Evolutionary conservation across 2,888 invertebrate species (phyloP).

Genomic region (Ophioninae sp.): DNA sequence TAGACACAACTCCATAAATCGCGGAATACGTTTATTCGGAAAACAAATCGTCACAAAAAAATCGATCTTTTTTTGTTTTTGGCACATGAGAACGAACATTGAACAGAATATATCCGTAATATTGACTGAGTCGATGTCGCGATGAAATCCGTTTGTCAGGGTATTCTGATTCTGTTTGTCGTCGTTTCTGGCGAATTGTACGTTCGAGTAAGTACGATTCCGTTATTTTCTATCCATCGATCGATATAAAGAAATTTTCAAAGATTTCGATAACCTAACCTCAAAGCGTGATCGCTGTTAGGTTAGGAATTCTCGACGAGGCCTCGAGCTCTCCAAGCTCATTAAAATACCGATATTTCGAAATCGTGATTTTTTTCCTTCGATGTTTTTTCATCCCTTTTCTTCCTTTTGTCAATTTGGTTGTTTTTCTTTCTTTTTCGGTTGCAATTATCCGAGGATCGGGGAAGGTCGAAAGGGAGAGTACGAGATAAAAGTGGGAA

Average conservation of each 20-base stretch:
- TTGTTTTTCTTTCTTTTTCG: constrained; percentile 70
- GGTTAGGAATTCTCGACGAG: constrained; percentile 34
- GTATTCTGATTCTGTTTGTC: constrained; percentile 13
- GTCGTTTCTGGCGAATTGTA: constrained; percentile 22
- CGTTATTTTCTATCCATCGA: not conserved
- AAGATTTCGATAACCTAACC: not conserved
- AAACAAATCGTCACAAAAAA: not conserved
- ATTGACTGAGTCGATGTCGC: not conserved
- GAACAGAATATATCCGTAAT: not conserved
- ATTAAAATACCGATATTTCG: constrained; percentile 76
- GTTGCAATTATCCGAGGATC: constrained; percentile 73
- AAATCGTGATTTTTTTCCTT: constrained; percentile 72
- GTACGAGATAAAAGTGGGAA: constrained; percentile 38
- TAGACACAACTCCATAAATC: too few relatives aligned
- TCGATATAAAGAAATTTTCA: not conserved
- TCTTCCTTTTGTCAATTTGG: too few relatives aligned
- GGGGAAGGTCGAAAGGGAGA: constrained; percentile 51
- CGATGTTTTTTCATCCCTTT: constrained; percentile 64
- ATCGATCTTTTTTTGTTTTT: constrained; percentile 17
- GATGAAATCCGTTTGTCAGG: not conserved
- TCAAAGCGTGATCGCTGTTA: constrained; percentile 22
- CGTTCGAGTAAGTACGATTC: constrained; percentile 30
- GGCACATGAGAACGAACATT: not conserved
- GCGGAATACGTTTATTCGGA: too few relatives aligned
- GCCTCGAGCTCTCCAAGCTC: constrained; percentile 59